Percentiles rank a stretch among this genome's conserved stretches.
Evolutionary conservation across 2,888 invertebrate species (phyloP).

Genomic region (Campoletis raptor): DNA sequence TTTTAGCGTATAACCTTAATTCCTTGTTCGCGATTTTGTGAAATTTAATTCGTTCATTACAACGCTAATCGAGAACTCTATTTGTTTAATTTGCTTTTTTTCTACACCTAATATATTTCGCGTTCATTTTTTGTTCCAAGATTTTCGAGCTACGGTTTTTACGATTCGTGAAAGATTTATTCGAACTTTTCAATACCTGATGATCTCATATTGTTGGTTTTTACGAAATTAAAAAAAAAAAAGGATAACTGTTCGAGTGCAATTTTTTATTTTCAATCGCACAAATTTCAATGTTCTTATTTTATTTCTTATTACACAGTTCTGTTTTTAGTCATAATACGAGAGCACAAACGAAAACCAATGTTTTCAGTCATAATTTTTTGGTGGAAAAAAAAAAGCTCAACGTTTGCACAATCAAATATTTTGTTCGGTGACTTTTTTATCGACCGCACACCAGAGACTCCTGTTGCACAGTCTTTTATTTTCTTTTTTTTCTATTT

Average conservation of each 20-base stretch:
- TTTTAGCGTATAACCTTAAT: conserved; percentile 9
- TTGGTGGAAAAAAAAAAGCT: not conserved
- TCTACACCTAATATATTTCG: not conserved
- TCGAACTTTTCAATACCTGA: not conserved
- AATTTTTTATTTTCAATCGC: conserved; percentile 18
- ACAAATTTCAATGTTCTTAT: conserved; percentile 30
- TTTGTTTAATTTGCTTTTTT: conserved; percentile 6
- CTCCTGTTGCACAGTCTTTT: conserved; percentile 17
- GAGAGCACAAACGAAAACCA: not conserved
- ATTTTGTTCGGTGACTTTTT: not conserved
- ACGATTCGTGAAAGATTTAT: not conserved
- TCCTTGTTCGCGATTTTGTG: conserved; percentile 7
- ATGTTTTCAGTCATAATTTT: not conserved
- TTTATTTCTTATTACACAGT: not conserved
- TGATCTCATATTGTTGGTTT: not conserved
- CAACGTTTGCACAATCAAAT: conserved; percentile 23
- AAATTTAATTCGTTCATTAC: conserved; percentile 3
- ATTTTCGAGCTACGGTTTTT: no score
- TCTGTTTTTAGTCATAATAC: conserved; percentile 34
- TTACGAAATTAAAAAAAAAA: not conserved
- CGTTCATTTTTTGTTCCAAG: not conserved
- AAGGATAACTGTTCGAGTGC: not conserved
- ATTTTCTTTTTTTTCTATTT: conserved; percentile 3
- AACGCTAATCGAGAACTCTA: not conserved
- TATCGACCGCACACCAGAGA: conserved; percentile 18